Evolutionary conservation across 2,797 vertebrate genomes (phyloP), one percentile per base, ranked within the genome.

Genomic region (Jordanella pulchra): DNA sequence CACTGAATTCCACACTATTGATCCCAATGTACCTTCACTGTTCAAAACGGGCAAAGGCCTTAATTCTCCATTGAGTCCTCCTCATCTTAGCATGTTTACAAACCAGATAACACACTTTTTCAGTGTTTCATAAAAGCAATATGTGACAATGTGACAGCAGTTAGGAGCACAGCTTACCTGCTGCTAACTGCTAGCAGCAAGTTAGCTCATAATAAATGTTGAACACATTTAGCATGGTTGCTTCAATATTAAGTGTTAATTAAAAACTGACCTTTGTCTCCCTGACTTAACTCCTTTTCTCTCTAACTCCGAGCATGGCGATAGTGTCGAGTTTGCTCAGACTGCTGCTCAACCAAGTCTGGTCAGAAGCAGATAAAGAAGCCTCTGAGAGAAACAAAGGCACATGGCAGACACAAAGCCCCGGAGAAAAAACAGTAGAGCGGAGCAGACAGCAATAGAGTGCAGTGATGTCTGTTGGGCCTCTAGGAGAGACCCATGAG

Each of bases 341-440:
- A 65, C 80, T 53, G 67, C 25, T 45, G 50, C 70, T 75, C 53
- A 58, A 66, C 80, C 44, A 61, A 73, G 76, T 66, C 80, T 80
- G 85, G 64, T 71, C 48, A 25, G 54, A 72, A 72, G 75, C 80
- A 76, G 87, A 91, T 87, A 84, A 84, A 87, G 80, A 76, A 75
- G 70, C n/a, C 39, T 60, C 73, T 58, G 75, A 79, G 73, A 78
- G 75, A 82, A 64, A 64, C 60, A 44, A 44, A 39, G 60, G 60
- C 60, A 44, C 60, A 44, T 64, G n/a, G 60, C 60, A 64, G 39
- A 64, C 60, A 64, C 39, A 64, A 78, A 71, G 70, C 23, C 44
- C 50, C 75, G 58, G 75, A 79, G 75, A 77, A 74, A 81, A 14
- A 63, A 63, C 60, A 7, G 60, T 82, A 78, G 77, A 77, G 73